Evolutionary conservation across 1,140 invertebrate species (phyloP), one percentile per base, ranked within the genome.

Genomic region (Euura lappo): DNA sequence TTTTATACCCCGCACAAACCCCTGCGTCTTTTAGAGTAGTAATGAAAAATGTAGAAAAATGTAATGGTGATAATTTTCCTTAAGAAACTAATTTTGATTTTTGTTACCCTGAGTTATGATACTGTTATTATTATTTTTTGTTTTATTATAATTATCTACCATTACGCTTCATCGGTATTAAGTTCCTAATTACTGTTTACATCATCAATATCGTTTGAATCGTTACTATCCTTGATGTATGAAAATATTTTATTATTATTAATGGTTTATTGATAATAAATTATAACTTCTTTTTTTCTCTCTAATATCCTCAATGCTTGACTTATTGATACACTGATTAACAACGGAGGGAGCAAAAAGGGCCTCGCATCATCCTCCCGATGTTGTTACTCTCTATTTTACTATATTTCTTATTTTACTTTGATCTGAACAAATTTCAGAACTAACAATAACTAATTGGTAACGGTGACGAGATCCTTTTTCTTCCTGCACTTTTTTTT

Each of bases 41-140:
- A 28, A 28, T 28, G 28, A 28, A 5, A 68, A 68, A 11, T 72
- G 66, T 77, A 66, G 71, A 77, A 77, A 77, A 73, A 77, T 69
- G 64, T 77, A 80, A 81, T 71, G 84, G 84, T 69, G 78, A 82
- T 75, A 85, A 83, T 72, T 28, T 28, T 28, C 1, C 28, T 28
- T n/a, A n/a, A n/a, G n/a, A n/a, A n/a, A n/a, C n/a, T 80, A 84
- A 69, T 68, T 47, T 11, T 80, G 81, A n/a, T 83, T 79, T 74
- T 84, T 80, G 6, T 67, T 68, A 67, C 47, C 74, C 77, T 75
- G 46, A 51, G 6, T 45, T 70, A 69, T 70, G 68, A 10, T 65
- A 69, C 65, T 60, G 2, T 65, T 71, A 8, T n/a, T 71, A 10
- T 13, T 65, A 65, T 65, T 71, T 74, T 71, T 65, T 72, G 7